These are phyloP conservation scores for Hipposideros larvatus DNA, from an alignment of 2,797 vertebrate genomes.

Conservation along the genomic window DNA sequence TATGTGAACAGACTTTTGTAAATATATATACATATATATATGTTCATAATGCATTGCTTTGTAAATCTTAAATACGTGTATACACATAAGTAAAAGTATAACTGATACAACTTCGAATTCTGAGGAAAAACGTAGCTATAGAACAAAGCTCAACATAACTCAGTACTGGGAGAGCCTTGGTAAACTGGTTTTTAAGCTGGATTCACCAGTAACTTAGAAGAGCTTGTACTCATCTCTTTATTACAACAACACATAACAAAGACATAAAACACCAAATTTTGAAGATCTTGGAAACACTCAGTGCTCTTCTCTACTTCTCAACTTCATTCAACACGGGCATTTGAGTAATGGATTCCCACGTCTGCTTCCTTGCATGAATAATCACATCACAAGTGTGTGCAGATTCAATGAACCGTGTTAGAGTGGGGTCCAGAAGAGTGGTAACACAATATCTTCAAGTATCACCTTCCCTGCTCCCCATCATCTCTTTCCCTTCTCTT, in stretches of 20 bases:
- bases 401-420: neutral
- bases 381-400: neutral
- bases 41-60: neutral
- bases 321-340: neutral
- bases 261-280: neutral
- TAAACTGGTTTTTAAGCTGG: neutral
- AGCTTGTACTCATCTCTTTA: neutral
- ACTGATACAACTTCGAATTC: neutral
- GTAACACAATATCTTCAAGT: neutral
- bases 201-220: neutral
- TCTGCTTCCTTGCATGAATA: neutral
- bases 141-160: neutral
- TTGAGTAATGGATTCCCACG: no score
- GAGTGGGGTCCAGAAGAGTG: neutral
- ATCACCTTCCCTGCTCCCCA: neutral
- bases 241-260: neutral
- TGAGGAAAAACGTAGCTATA: neutral
- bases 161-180: neutral
- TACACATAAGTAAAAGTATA: neutral
- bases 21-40: no score
- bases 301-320: neutral
- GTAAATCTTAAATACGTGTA: neutral
- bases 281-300: neutral
- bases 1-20: neutral
- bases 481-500: fast-evolving